Evolutionary conservation across 2,797 vertebrate species (phyloP), one percentile per base, ranked within the genome.

Genomic region (Steatocranus sp.): DNA sequence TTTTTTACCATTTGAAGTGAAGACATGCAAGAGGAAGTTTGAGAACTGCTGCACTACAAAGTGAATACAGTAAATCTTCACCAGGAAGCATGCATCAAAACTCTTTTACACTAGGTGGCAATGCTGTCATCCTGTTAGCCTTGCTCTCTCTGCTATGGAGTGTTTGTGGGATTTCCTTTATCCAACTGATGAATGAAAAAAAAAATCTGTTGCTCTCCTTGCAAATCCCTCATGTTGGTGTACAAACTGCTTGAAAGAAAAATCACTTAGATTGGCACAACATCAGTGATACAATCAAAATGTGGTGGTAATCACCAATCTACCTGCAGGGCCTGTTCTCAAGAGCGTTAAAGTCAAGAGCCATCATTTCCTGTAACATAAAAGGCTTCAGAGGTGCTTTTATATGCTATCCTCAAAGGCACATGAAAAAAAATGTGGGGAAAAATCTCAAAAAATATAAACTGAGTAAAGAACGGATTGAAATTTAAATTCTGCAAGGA

Each of bases 61-160:
- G 68, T 12, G 25, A 73, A 48, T 30, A 27, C 10, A 70, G 41
- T 18, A 73, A 30, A 30, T 27, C 41, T 48, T 73, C 1, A 48
- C 36, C 4, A 20, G 51, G 5, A 38, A 5, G 77, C 23, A 25
- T 74, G 25, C n/a, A 43, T 74, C 83, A 5, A 2, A 2, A 12
- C 25, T 43, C 1, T 84, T 77, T 51, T 23, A 6, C 93, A 93
- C 89, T 80, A 91, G 93, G 73, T 89, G 93, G 93, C 92, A 93
- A 83, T 91, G 81, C 68, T 83, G 91, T 36, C 81, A 74, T 91
- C 41, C 30, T 32, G 15, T 79, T 88, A 18, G 4, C 17, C 34
- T 27, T 0, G 17, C 50, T 43, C 49, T 14, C 15, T 43, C 46
- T 75, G 27, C 8, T 38, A 14, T 49, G 25, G 30, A 50, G 25